These are phyloP conservation scores for Acrocephalus kingi DNA, from an alignment of 2,113 vertebrate genomes.

Conservation along the genomic window DNA sequence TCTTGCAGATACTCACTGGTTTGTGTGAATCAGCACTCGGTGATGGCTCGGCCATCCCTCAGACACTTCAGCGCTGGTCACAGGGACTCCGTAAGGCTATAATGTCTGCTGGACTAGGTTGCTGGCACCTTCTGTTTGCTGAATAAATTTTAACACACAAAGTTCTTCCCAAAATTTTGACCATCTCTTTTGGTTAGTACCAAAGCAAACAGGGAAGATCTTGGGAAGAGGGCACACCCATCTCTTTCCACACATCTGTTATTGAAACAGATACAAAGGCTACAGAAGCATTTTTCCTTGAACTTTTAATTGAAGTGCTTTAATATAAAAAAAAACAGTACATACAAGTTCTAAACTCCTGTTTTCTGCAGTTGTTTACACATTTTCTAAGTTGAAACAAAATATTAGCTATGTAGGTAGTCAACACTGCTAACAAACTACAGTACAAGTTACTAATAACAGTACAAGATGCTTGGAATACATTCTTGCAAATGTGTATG, in stretches of 20 bases:
- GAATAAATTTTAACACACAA: background rate
- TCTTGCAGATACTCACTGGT: background rate
- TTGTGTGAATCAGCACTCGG: background rate
- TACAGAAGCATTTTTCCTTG: background rate
- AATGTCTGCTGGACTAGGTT: background rate
- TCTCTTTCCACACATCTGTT: background rate
- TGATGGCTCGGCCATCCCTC: background rate
- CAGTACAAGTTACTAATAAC: slow-evolving; percentile 74
- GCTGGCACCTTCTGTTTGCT: background rate
- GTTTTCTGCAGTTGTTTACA: slow-evolving; percentile 70
- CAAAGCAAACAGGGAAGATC: background rate
- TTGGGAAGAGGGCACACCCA: background rate
- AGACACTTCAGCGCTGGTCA: fast-evolving
- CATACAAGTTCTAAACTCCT: slow-evolving; percentile 64
- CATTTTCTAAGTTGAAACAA: slow-evolving; percentile 73
- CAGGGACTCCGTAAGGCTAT: background rate
- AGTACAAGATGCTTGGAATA: slow-evolving; percentile 61
- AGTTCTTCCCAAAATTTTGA: background rate
- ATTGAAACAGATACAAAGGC: background rate
- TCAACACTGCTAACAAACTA: slow-evolving; percentile 77
- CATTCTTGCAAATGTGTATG: slow-evolving; percentile 59
- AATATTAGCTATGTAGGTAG: slow-evolving; percentile 66
- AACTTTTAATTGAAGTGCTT: slow-evolving; percentile 56
- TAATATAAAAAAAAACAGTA: slow-evolving; percentile 30
- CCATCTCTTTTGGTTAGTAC: background rate